phyloP scores from a whole-genome alignment of 2,113 vertebrate genomes.

The Ascaphus truei region DNA sequence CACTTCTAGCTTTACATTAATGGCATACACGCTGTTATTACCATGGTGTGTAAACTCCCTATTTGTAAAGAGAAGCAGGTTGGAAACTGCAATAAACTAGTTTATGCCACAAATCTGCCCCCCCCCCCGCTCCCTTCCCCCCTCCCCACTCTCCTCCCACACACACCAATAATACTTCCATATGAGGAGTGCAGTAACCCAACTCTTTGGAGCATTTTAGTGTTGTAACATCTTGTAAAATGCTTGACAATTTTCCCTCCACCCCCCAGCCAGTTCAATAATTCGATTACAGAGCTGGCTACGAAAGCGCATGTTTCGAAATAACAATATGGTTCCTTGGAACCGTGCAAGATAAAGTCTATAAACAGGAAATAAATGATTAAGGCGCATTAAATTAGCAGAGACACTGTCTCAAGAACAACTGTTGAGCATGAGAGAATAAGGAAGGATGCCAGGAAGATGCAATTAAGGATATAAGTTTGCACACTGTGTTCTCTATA shows the following conservation, averaged over 20 bases:
- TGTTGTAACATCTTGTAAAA: slow-evolving; percentile 16
- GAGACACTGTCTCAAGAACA: neutral
- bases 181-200: neutral
- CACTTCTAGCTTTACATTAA: no score
- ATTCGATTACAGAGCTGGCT: slow-evolving; percentile 21
- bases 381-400: slow-evolving; percentile 24
- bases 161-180: neutral
- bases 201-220: neutral
- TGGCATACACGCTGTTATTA: no score
- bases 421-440: slow-evolving; percentile 2
- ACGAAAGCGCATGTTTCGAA: neutral
- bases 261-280: neutral
- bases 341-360: neutral
- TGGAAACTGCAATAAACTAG: no score
- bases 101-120: no score
- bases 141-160: no score
- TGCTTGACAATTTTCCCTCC: neutral
- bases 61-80: no score
- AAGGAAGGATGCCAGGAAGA: neutral
- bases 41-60: no score
- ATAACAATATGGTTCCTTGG: slow-evolving; percentile 14
- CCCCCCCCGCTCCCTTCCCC: no score
- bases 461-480: neutral
- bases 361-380: slow-evolving; percentile 29
- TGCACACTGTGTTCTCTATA: no score